These are phyloP conservation scores for Stenotaenia linearis DNA, from an alignment of 2,888 invertebrate genomes.

Conservation along the genomic window DNA sequence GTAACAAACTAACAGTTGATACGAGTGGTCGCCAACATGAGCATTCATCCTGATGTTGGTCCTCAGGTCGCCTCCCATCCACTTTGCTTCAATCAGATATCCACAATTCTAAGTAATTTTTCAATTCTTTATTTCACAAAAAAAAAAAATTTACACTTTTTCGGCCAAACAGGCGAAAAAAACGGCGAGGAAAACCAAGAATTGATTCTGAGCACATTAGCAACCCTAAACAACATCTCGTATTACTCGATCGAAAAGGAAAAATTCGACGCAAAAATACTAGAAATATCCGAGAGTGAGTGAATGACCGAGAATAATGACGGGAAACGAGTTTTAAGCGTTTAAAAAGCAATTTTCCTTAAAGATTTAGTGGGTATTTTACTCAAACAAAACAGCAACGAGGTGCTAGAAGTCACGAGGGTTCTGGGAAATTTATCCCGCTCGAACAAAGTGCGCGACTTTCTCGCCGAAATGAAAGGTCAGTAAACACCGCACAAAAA, in stretches of 20 bases:
- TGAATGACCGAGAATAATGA: conserved; percentile 21
- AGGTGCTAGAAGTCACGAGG: conserved; percentile 64
- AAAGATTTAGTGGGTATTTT: conserved; percentile 37
- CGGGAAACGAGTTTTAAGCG: too few relatives aligned
- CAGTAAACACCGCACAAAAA: too few relatives aligned
- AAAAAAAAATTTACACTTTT: not conserved
- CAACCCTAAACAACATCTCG: conserved; percentile 77
- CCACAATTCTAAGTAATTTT: conserved; percentile 45
- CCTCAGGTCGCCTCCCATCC: conserved; percentile 54
- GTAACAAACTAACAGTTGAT: conserved; percentile 51
- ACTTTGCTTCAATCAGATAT: conserved; percentile 45
- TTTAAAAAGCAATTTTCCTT: not conserved
- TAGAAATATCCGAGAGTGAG: conserved; percentile 46
- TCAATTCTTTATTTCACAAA: too few relatives aligned
- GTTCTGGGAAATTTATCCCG: conserved; percentile 78
- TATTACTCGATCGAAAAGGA: conserved; percentile 48
- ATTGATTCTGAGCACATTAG: conserved; percentile 67
- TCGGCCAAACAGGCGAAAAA: conserved; percentile 11
- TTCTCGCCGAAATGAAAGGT: conserved; percentile 62
- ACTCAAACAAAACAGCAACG: conserved; percentile 50
- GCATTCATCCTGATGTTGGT: conserved; percentile 70
- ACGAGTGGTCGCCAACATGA: conserved; percentile 77
- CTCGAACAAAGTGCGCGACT: conserved; percentile 59
- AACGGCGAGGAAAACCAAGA: conserved; percentile 53
- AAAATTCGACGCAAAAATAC: conserved; percentile 43